These are phyloP conservation scores for Copidosoma aretas DNA, from an alignment of 2,888 invertebrate genomes.

Conservation along the genomic window DNA sequence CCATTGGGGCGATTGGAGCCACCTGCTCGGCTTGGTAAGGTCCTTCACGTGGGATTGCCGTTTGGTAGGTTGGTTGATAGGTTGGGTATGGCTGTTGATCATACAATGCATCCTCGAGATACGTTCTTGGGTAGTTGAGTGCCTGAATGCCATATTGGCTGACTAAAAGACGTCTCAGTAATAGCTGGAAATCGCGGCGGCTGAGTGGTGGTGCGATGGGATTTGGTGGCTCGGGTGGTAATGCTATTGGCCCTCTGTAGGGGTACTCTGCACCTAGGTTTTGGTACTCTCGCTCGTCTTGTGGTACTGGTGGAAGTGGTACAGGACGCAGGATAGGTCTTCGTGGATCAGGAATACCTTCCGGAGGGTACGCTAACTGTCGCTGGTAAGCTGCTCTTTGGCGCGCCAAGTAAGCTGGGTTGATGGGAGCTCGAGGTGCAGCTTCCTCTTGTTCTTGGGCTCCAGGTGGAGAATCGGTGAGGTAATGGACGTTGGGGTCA, in stretches of 20 bases:
- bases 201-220: slow-evolving; percentile 74
- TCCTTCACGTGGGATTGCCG: slow-evolving; percentile 50
- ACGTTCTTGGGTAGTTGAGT: slow-evolving; percentile 56
- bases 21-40: slow-evolving; percentile 36
- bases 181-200: slow-evolving; percentile 73
- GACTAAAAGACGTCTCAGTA: slow-evolving; percentile 71
- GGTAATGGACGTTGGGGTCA: slow-evolving; percentile 55
- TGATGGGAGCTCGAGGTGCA: slow-evolving; percentile 45
- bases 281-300: slow-evolving; percentile 54
- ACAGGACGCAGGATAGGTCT: slow-evolving; percentile 50
- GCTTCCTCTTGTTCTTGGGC: slow-evolving; percentile 50
- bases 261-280: slow-evolving; percentile 51
- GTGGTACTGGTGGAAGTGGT: slow-evolving; percentile 34
- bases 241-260: slow-evolving; percentile 49
- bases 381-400: slow-evolving; percentile 47
- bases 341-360: slow-evolving; percentile 43
- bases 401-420: slow-evolving; percentile 45
- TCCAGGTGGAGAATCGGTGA: slow-evolving; percentile 52
- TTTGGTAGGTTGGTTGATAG: slow-evolving; percentile 62
- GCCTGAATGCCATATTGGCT: slow-evolving; percentile 65
- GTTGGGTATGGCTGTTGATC: slow-evolving; percentile 59
- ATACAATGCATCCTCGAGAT: slow-evolving; percentile 58
- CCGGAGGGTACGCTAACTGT: slow-evolving; percentile 46
- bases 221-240: slow-evolving; percentile 65
- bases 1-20: slow-evolving; percentile 14